phyloP scores from a whole-genome alignment of 2,113 vertebrate genomes.

The Caloenas nicobarica region DNA sequence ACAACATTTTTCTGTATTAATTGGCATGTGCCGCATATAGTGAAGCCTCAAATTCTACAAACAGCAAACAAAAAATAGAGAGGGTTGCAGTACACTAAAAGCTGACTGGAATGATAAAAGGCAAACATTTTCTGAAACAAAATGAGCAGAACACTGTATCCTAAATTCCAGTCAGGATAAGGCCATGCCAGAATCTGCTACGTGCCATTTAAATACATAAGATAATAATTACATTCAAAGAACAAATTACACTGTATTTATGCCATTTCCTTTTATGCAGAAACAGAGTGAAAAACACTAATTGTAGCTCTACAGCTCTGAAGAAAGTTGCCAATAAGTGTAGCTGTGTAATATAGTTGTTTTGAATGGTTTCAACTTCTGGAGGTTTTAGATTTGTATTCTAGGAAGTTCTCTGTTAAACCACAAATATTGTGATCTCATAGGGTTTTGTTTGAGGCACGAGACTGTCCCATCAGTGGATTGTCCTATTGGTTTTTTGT shows the following conservation, averaged over 20 bases:
- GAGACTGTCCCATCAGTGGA: not conserved
- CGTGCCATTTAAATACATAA: not conserved
- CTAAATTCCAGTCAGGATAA: not conserved
- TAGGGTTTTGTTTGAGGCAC: not conserved
- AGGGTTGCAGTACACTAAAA: not conserved
- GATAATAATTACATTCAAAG: not conserved
- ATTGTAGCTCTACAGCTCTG: not conserved
- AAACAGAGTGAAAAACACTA: not conserved
- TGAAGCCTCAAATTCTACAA: not conserved
- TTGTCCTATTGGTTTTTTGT: not conserved
- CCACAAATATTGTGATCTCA: not conserved
- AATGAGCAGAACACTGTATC: not conserved
- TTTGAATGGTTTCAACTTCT: not conserved
- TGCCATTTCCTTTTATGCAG: not conserved
- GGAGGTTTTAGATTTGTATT: not conserved
- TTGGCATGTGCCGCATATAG: not conserved
- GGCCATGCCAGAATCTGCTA: not conserved
- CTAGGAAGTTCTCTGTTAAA: not conserved
- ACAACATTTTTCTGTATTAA: not conserved
- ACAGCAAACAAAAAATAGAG: not conserved
- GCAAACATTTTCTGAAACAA: not conserved
- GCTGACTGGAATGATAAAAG: not conserved
- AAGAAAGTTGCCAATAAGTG: not conserved
- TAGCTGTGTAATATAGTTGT: not conserved
- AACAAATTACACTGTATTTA: not conserved